Percentiles rank a stretch among this genome's conserved stretches.
phyloP scores from a whole-genome alignment of 2,113 vertebrate genomes.

The Cygnus buccinator region DNA sequence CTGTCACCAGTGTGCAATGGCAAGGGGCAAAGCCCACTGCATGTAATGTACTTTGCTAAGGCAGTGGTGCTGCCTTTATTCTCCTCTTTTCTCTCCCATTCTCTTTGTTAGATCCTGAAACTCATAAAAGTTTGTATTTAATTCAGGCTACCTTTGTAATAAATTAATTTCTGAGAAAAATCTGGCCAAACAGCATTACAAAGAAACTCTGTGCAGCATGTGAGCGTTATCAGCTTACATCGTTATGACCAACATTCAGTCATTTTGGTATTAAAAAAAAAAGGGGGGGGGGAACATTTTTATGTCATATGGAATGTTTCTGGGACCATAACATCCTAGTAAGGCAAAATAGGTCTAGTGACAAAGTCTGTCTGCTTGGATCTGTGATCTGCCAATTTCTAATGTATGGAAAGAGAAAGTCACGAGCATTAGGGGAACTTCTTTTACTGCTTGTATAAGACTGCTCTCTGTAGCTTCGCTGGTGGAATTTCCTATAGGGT shows the following conservation, averaged over 20 bases:
- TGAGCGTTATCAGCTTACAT: background rate
- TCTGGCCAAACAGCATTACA: background rate
- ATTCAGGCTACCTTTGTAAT: background rate
- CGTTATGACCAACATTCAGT: background rate
- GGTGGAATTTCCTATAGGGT: background rate
- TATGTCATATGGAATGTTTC: background rate
- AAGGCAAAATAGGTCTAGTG: background rate
- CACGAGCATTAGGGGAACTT: background rate
- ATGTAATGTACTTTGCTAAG: background rate
- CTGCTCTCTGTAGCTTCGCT: background rate
- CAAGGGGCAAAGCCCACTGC: background rate
- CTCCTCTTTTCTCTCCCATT: background rate
- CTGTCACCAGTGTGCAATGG: accelerated
- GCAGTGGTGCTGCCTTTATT: background rate
- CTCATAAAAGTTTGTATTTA: background rate
- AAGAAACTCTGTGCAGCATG: background rate
- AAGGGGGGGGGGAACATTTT: background rate
- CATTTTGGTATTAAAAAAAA: background rate
- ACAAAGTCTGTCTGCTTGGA: background rate
- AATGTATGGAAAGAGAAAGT: background rate
- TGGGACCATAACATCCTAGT: background rate
- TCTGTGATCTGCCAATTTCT: slow-evolving; percentile 7
- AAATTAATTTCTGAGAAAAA: slow-evolving; percentile 2
- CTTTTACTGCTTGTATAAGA: background rate
- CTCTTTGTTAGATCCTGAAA: background rate